These are phyloP conservation scores for Brienomyrus longianalis DNA, from an alignment of 2,113 vertebrate species.

Conservation along the genomic window DNA sequence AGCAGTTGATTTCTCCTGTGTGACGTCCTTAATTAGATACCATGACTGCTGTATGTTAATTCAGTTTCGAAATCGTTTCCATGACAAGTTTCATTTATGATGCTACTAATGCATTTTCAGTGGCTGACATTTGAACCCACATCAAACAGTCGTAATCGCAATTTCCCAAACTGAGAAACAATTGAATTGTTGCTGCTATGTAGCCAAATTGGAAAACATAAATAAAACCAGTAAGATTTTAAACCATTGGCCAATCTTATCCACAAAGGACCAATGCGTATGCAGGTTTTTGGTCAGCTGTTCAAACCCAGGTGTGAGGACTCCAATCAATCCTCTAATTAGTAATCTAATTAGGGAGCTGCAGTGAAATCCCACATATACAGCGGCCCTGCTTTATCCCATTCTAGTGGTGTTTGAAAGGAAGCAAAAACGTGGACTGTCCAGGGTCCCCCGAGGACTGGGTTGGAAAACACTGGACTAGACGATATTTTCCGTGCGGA, in stretches of 20 bases:
- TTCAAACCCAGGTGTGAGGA: no score
- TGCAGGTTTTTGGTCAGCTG: no score
- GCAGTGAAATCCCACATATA: not conserved
- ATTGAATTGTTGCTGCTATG: not conserved
- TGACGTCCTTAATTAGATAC: not conserved
- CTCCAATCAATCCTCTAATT: no score
- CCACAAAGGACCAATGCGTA: no score
- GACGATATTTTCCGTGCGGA: not conserved
- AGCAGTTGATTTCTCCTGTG: not conserved
- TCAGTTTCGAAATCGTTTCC: not conserved
- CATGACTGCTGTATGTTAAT: not conserved
- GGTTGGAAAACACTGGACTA: not conserved
- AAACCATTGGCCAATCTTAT: no score
- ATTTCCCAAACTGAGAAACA: not conserved
- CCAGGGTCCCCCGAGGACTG: no score
- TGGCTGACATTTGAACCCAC: not conserved
- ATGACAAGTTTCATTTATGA: not conserved
- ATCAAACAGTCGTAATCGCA: not conserved
- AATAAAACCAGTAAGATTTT: no score
- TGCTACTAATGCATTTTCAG: not conserved
- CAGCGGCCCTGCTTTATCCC: not conserved
- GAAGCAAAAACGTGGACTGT: not conserved
- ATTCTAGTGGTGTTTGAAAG: not conserved
- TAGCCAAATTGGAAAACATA: not conserved
- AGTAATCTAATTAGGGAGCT: no score